Base-by-base conservation (phyloP, 2,888 invertebrate genomes). In the Drosophila kokeensis region DNA sequence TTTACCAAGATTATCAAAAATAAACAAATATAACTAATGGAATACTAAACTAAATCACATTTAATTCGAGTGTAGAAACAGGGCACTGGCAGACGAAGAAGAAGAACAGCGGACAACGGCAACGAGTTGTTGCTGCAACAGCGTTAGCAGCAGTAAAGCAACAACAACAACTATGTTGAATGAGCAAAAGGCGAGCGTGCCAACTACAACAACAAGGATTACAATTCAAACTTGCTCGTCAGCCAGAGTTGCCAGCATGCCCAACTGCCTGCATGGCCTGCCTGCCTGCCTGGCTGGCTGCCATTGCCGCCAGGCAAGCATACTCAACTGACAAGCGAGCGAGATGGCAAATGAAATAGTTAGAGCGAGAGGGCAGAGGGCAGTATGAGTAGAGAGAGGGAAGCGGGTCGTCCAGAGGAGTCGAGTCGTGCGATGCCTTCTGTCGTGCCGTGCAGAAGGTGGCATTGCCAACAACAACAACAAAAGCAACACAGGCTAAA, bases 141-240 rank as follows among this genome's bases (percentile, higher is more conserved):
- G 50, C 69, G 58, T 61, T 61, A 59, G 69, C 69, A 54, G 21
- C 68, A 68, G 49, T 18, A 59, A 59, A 65, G 50, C 64, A 69
- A 53, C 66, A 50, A 53, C 66, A 50, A 53, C 60, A 65, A 69
- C 63, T 57, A 36, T 68, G 68, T 60, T 59, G 55, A 67, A 62
- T 52, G 53, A 64, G 73, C 70, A 75, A 83, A 75, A 71, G 75
- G 82, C 74, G 84, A 84, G 79, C 85, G 84, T 87, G 85, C 87
- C 85, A 82, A 87, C 87, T 82, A 85, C 85, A 85, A 82, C 87
- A 87, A 85, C 85, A 87, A 85, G 85, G 85, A 85, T 85, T 85
- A 85, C 85, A 85, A 85, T 85, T 85, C 85, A 85, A 85, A 85
- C 87, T 85, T 85, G 87, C 85, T 85, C 87, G 87, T 85, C 85